Evolutionary conservation across 2,888 invertebrate species (phyloP).

Genomic region (Cantharis flavilabris): DNA sequence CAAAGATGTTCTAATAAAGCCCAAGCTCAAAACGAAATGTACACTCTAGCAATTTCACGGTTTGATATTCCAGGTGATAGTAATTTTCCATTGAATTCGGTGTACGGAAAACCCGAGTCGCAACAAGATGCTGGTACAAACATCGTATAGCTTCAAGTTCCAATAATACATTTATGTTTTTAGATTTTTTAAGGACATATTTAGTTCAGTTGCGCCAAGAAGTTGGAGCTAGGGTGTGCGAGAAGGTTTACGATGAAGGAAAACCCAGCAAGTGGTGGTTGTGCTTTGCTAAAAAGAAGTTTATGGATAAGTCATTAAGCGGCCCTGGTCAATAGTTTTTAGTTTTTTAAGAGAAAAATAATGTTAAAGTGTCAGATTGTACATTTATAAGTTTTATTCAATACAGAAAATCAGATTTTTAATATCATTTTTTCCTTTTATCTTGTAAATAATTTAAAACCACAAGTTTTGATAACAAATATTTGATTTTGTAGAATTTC

Average conservation of each 20-base stretch:
- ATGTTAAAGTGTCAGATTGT: not conserved
- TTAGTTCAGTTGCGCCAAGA: conserved; percentile 94
- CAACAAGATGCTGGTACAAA: conserved; percentile 77
- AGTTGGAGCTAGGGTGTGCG: conserved; percentile 87
- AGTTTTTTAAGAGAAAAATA: not conserved
- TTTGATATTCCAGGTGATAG: conserved; percentile 96
- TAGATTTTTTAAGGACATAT: conserved; percentile 91
- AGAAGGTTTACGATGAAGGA: conserved; percentile 90
- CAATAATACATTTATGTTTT: conserved; percentile 39
- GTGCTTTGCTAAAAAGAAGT: conserved; percentile 98
- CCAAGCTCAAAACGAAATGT: conserved; percentile 95
- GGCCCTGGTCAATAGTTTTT: conserved; percentile 77
- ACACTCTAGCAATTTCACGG: conserved; percentile 89
- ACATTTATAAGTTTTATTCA: not conserved
- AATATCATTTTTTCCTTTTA: too few species aligned
- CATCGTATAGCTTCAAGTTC: not conserved
- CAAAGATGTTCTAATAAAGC: conserved; percentile 89
- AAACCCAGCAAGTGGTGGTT: conserved; percentile 99
- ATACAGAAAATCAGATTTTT: not conserved
- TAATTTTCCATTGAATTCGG: conserved; percentile 93
- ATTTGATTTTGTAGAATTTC: too few species aligned
- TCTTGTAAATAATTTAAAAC: too few species aligned
- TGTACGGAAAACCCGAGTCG: conserved; percentile 85
- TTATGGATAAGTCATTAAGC: conserved; percentile 97
- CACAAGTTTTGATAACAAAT: too few species aligned